phyloP scores from a whole-genome alignment of 2,113 vertebrate species.

The Sinosuthora webbiana region DNA sequence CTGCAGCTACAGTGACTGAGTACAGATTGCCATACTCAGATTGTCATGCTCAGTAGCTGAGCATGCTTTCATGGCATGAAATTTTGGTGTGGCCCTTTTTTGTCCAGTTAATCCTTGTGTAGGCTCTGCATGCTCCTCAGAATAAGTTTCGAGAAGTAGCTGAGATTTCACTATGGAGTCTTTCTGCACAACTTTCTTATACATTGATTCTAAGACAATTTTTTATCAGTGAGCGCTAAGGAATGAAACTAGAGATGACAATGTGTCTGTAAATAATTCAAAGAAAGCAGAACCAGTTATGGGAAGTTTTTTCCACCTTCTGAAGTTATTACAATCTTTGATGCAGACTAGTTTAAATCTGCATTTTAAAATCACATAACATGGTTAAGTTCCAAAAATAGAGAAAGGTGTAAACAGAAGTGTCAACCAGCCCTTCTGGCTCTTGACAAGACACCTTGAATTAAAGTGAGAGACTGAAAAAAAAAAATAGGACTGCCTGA shows the following conservation, averaged over 20 bases:
- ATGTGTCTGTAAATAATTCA: background rate
- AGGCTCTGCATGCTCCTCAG: background rate
- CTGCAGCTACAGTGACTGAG: background rate
- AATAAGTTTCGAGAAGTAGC: background rate
- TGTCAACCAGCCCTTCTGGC: background rate
- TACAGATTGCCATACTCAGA: background rate
- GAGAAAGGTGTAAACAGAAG: constrained; percentile 29
- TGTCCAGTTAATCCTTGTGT: background rate
- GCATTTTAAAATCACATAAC: background rate
- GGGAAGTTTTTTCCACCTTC: background rate
- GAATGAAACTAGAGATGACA: background rate
- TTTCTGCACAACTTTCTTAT: background rate
- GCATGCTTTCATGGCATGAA: fast-evolving
- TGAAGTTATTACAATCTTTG: background rate
- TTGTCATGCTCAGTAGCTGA: background rate
- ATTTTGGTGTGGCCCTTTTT: background rate
- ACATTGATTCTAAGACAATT: background rate
- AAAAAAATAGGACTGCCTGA: background rate
- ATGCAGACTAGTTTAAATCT: background rate
- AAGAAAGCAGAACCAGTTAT: background rate
- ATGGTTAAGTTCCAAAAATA: background rate
- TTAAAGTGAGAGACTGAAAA: constrained; percentile 36
- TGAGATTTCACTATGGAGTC: background rate
- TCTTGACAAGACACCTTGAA: constrained; percentile 2
- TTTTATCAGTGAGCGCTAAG: background rate